Conservation (phyloP, 1,140 invertebrate species). For the Hypsibius dujardini region DNA sequence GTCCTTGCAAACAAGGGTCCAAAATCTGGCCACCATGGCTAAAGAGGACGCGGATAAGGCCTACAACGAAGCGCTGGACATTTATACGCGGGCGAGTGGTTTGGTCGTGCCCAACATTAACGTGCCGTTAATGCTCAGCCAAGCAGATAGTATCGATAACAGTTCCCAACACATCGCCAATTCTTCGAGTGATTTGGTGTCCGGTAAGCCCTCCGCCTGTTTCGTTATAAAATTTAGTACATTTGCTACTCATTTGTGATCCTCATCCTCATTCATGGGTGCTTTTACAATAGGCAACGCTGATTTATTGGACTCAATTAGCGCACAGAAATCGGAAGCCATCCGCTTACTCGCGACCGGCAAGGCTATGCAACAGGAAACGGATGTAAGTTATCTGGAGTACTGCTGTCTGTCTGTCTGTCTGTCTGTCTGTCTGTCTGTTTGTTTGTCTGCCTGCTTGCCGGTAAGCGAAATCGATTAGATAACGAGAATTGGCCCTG, state of each 20-base stretch:
- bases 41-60: slow-evolving; percentile 50
- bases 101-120: slow-evolving; percentile 55
- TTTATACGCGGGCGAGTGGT: slow-evolving; percentile 55
- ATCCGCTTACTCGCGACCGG: background rate
- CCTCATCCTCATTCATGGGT: slow-evolving; percentile 18
- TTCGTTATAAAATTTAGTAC: no score
- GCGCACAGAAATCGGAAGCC: background rate
- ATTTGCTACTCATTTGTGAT: no score
- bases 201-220: background rate
- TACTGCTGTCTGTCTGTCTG: no score
- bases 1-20: slow-evolving; percentile 9
- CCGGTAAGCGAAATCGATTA: no score
- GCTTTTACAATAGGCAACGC: slow-evolving; percentile 24
- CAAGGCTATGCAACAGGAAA: slow-evolving; percentile 6
- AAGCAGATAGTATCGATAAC: slow-evolving; percentile 36
- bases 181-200: background rate
- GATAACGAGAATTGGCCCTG: no score
- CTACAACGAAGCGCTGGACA: slow-evolving; percentile 55
- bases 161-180: slow-evolving; percentile 26
- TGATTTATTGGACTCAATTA: background rate
- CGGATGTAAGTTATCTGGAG: background rate
- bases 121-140: slow-evolving; percentile 44
- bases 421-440: no score
- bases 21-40: slow-evolving; percentile 48
- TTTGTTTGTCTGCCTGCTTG: no score